A percentile compares a stretch with the other conserved stretches of the same genome.
These are phyloP conservation scores for Paraescarpia echinospica DNA, from an alignment of 1,140 invertebrate genomes.

Conservation along the genomic window DNA sequence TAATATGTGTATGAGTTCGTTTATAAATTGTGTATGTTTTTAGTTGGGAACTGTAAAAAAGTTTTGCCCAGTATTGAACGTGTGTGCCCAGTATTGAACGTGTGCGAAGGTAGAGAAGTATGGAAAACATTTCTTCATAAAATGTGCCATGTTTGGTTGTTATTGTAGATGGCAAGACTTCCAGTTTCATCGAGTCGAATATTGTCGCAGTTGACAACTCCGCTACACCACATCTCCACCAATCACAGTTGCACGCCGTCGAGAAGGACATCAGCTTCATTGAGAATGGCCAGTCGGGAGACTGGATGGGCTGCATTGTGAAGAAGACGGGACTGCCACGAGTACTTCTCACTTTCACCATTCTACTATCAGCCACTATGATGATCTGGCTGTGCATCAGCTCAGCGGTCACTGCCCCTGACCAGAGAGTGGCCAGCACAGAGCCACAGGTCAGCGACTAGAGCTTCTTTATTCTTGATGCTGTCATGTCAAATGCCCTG, in stretches of 20 bases:
- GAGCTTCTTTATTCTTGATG: too few species aligned
- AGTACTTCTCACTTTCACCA: conserved; percentile 58
- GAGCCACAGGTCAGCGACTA: conserved; percentile 11
- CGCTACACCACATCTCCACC: conserved; percentile 44
- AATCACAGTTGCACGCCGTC: conserved; percentile 42
- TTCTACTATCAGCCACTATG: conserved; percentile 58
- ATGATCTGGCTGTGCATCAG: conserved; percentile 63
- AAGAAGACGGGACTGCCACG: conserved; percentile 62
- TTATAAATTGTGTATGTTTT: too few species aligned
- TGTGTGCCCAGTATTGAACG: background rate
- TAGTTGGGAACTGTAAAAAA: too few species aligned
- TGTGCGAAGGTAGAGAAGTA: background rate
- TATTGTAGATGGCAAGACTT: conserved; percentile 41
- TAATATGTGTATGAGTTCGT: too few species aligned
- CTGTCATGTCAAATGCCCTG: too few species aligned
- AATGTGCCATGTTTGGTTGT: background rate
- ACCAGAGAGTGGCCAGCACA: conserved; percentile 31
- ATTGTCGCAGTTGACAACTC: conserved; percentile 43
- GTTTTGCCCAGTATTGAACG: too few species aligned
- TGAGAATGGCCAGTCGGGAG: conserved; percentile 27
- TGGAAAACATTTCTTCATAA: background rate
- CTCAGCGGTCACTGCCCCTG: conserved; percentile 51
- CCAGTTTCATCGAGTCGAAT: conserved; percentile 47
- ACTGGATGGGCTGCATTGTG: conserved; percentile 63
- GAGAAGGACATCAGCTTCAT: conserved; percentile 31